phyloP scores from a whole-genome alignment of 2,888 invertebrate genomes.

The Disparrhopalites patrizii region DNA sequence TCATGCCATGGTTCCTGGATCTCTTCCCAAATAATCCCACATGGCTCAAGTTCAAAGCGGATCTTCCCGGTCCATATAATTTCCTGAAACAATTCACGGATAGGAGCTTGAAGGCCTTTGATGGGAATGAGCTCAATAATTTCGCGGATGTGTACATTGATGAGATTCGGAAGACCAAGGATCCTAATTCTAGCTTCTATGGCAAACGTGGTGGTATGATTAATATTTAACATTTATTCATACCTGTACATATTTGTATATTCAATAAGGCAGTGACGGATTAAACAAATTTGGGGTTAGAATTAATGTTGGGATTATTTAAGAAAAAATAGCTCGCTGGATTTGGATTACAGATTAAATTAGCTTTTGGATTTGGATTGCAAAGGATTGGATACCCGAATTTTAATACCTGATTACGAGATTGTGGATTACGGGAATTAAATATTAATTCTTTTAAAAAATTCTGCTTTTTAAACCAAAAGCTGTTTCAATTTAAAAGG shows the following conservation, averaged over 20 bases:
- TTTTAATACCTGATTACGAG: too few relatives aligned
- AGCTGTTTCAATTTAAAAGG: background rate
- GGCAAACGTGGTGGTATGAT: constrained; percentile 31
- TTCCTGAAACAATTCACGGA: constrained; percentile 31
- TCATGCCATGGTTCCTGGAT: constrained; percentile 36
- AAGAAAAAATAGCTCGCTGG: too few relatives aligned
- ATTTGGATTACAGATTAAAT: too few relatives aligned
- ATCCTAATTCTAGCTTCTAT: constrained; percentile 34
- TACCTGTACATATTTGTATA: background rate
- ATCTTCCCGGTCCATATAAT: constrained; percentile 32
- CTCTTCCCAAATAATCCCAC: constrained; percentile 27
- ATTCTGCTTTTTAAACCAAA: background rate
- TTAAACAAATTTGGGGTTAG: too few relatives aligned
- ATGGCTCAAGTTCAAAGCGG: constrained; percentile 32
- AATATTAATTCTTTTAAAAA: too few relatives aligned
- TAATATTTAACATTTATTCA: background rate
- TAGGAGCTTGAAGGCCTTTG: background rate
- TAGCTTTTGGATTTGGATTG: too few relatives aligned
- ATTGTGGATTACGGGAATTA: too few relatives aligned
- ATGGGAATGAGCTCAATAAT: background rate
- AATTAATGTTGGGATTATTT: too few relatives aligned
- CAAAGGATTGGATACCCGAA: too few relatives aligned
- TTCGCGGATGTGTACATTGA: constrained; percentile 30
- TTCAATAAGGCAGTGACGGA: too few relatives aligned
- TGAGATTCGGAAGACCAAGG: constrained; percentile 26